Percentiles rank a stretch among this genome's conserved stretches.
Evolutionary conservation across 2,888 invertebrate genomes (phyloP).

Genomic region (Acronicta psi): DNA sequence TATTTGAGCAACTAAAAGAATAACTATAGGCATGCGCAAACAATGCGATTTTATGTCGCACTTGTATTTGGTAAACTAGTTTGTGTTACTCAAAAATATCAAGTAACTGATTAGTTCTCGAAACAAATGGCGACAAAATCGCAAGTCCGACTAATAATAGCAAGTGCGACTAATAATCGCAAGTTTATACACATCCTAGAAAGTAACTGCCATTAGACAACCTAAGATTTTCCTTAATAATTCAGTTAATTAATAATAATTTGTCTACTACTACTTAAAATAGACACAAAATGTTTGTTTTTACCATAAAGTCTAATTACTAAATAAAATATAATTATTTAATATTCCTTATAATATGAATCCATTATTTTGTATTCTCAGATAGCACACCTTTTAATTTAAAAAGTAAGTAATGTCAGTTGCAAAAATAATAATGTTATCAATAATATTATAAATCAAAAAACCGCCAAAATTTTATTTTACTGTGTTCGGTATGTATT

Average conservation of each 20-base stretch:
- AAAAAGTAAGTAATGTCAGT: conserved; percentile 25
- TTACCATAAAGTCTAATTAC: conserved; percentile 21
- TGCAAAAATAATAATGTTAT: conserved; percentile 22
- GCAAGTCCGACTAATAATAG: conserved; percentile 1
- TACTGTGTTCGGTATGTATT: too few relatives aligned
- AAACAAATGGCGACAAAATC: conserved; percentile 19
- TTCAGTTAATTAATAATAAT: conserved; percentile 37
- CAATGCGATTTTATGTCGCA: conserved; percentile 26
- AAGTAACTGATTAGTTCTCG: neutral
- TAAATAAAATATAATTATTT: conserved; percentile 49
- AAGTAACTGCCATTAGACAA: conserved; percentile 11
- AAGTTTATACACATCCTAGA: neutral
- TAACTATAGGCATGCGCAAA: conserved; percentile 1
- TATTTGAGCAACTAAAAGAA: conserved; percentile 35
- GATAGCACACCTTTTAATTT: conserved; percentile 27
- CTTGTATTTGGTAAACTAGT: conserved; percentile 2
- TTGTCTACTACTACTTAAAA: conserved; percentile 36
- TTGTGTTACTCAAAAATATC: neutral
- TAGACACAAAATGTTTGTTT: conserved; percentile 8
- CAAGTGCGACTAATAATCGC: neutral
- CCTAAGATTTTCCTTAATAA: conserved; percentile 21
- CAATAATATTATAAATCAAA: too few relatives aligned
- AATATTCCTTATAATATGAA: conserved; percentile 12
- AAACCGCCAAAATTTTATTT: too few relatives aligned
- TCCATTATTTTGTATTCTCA: conserved; percentile 8